Conservation (phyloP, 2,888 invertebrate species). For the Dolomedes plantarius region DNA sequence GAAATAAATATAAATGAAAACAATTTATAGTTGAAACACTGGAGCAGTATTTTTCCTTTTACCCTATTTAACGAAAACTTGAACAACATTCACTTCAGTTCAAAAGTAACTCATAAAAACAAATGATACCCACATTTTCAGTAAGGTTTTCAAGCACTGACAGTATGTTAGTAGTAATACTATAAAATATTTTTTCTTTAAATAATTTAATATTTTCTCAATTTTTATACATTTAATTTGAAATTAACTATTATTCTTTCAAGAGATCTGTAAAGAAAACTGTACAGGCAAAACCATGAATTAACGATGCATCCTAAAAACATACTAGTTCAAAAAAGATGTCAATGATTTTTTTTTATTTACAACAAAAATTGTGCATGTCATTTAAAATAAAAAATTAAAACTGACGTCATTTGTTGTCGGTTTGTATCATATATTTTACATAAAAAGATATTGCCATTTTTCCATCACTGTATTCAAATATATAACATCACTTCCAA, state of each 20-base stretch:
- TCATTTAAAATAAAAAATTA: constrained; percentile 64
- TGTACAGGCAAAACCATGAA: background rate
- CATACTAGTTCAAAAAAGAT: constrained; percentile 13
- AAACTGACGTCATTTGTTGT: constrained; percentile 47
- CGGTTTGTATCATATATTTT: constrained; percentile 28
- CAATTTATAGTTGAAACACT: background rate
- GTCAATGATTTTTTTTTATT: constrained; percentile 69
- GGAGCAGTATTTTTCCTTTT: too few species aligned
- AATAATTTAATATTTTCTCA: too few species aligned
- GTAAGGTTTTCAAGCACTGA: background rate
- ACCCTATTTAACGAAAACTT: too few species aligned
- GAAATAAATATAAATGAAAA: background rate
- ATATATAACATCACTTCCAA: constrained; percentile 55
- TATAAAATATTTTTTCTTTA: too few species aligned
- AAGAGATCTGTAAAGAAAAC: background rate
- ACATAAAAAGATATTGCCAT: constrained; percentile 72
- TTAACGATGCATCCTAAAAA: constrained; percentile 1
- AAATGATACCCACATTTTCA: background rate
- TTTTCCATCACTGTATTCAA: constrained; percentile 68
- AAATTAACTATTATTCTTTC: background rate
- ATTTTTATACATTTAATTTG: background rate
- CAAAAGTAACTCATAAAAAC: background rate
- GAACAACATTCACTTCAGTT: too few species aligned
- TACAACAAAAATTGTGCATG: constrained; percentile 72
- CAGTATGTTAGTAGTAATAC: too few species aligned